phyloP scores from a whole-genome alignment of 2,888 invertebrate species.

The Tinea semifulvella region DNA sequence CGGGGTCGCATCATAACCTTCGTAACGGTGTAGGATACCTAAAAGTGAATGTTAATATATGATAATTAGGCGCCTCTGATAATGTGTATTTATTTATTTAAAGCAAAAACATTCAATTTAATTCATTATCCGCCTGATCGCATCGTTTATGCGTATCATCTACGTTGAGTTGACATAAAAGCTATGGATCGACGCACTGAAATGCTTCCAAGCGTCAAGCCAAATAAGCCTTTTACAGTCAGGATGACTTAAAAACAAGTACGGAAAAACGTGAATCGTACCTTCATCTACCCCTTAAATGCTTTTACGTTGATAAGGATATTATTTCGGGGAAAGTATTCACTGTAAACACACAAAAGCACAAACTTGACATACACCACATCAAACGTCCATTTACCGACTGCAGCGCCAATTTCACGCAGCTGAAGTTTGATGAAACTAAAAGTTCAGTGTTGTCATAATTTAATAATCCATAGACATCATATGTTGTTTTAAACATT shows the following conservation, averaged over 20 bases:
- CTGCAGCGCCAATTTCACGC: constrained; percentile 46
- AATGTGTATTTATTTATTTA: constrained; percentile 23
- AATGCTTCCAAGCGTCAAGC: constrained; percentile 45
- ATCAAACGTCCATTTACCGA: constrained; percentile 73
- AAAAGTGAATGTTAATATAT: constrained; percentile 40
- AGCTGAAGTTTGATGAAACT: not conserved
- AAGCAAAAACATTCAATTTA: constrained; percentile 41
- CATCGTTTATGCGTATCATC: constrained; percentile 59
- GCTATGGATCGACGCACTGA: constrained; percentile 46
- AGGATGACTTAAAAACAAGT: constrained; percentile 24
- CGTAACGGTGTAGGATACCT: constrained; percentile 48
- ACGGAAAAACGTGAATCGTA: constrained; percentile 31
- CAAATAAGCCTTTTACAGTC: not conserved
- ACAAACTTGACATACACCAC: constrained; percentile 73
- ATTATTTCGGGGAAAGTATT: constrained; percentile 48
- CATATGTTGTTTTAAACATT: no score
- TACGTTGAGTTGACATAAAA: constrained; percentile 64
- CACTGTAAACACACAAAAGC: constrained; percentile 72
- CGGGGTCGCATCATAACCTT: constrained; percentile 59
- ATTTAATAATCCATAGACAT: no score
- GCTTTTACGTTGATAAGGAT: constrained; percentile 55
- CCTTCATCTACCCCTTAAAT: constrained; percentile 75
- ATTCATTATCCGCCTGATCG: constrained; percentile 50
- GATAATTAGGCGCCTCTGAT: constrained; percentile 25
- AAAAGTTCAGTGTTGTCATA: constrained; percentile 1